Evolutionary conservation across 2,797 vertebrate genomes (phyloP), one percentile per base, ranked within the genome.

Genomic region (Cyprinella venusta): DNA sequence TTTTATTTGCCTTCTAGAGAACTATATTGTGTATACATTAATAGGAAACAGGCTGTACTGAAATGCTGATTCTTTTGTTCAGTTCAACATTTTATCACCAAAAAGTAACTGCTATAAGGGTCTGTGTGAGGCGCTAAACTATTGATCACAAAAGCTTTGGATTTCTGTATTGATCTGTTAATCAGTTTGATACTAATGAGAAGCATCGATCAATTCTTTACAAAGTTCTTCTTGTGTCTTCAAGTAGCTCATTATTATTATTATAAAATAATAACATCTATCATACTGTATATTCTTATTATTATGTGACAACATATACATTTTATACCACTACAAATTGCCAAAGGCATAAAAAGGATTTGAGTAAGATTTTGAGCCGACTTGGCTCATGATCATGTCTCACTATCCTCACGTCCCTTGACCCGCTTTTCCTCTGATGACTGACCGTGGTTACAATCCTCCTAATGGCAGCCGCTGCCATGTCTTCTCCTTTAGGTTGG

Each of bases 401-500:
- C 10, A 50, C 24, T 65, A 65, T 8, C 24, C 63, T 48, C 30
- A 70, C 59, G 26, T 36, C 54, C 54, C 48, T 36, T 63, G 26
- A 61, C 54, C 15, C 13, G 7, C 19, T 81, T 64, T 42, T 38
- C 71, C 36, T 6, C 5, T 10, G 18, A 6, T 26, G 36, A 89
- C 95, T 95, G 92, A 98, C 97, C 89, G 88, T 97, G 88, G 95
- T 89, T 38, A 97, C 92, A 4, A 98, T 97, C 90, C 97, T 94
- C 70, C 92, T 95, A 87, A 98, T 97, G 85, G 97, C 97, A 0
- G 95, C 94, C 0, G 96, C 94, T 2, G 97, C 96, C 97, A 97
- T 97, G 88, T 97, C 96, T 87, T 97, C 97, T 87, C 97, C 97
- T 93, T 97, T 97, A 65, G 97, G 97, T 84, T 96, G 96, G 50